Percentiles rank a stretch among this genome's conserved stretches.
phyloP scores from a whole-genome alignment of 2,113 vertebrate species.

The Pteropus alecto region DNA sequence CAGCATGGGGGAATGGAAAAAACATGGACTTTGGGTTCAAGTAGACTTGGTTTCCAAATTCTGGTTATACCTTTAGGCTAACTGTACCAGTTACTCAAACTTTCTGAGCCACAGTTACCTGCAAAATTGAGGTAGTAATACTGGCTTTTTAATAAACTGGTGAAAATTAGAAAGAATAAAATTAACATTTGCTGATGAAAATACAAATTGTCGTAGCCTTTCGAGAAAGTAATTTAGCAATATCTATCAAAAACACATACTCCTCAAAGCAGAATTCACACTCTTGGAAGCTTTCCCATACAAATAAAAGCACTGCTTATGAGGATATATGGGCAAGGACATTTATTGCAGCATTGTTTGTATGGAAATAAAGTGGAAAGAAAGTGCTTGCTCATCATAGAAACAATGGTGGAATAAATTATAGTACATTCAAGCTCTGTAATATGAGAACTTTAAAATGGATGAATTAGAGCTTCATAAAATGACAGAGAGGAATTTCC shows the following conservation, averaged over 20 bases:
- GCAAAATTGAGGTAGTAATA: neutral
- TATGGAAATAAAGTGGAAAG: conserved; percentile 29
- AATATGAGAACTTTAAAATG: neutral
- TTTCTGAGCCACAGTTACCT: neutral
- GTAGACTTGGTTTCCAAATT: neutral
- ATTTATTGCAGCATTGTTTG: neutral
- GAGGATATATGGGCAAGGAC: neutral
- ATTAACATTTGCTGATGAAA: conserved; percentile 14
- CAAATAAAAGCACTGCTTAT: conserved; percentile 25
- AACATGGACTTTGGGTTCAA: neutral
- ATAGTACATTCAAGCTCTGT: neutral
- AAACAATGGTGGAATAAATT: conserved; percentile 46
- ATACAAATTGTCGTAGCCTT: neutral
- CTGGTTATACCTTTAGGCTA: neutral
- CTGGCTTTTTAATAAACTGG: neutral
- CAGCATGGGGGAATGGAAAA: neutral
- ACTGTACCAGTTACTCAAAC: neutral
- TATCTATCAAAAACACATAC: conserved; percentile 30
- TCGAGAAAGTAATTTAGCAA: conserved; percentile 13
- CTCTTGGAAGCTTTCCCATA: conserved; percentile 36
- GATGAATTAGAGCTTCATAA: neutral
- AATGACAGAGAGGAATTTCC: neutral
- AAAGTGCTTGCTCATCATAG: conserved; percentile 42
- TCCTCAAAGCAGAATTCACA: neutral
- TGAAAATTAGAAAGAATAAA: conserved; percentile 37